phyloP scores from a whole-genome alignment of 1,140 invertebrate species.

The Calephelis nemesis region DNA sequence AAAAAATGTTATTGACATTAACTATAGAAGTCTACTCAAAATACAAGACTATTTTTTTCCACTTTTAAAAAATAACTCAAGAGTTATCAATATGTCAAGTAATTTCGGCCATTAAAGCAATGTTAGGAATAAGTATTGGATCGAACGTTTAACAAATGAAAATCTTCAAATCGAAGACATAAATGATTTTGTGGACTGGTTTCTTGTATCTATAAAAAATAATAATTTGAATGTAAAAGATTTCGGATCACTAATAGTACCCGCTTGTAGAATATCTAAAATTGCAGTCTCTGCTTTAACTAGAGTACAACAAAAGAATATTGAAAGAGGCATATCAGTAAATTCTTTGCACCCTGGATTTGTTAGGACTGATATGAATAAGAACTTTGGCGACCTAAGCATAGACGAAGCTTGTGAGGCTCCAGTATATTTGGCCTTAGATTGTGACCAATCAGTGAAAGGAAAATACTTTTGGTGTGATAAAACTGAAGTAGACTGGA shows the following conservation, averaged over 20 bases:
- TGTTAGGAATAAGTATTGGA: constrained; percentile 32
- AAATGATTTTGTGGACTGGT: constrained; percentile 32
- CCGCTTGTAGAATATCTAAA: constrained; percentile 33
- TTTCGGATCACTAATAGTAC: constrained; percentile 21
- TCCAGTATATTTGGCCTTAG: too few relatives aligned
- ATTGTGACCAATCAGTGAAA: too few relatives aligned
- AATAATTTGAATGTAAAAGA: constrained; percentile 26
- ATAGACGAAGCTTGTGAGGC: too few relatives aligned
- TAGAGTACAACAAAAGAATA: constrained; percentile 30
- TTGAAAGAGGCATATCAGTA: constrained; percentile 28
- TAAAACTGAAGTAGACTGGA: too few relatives aligned
- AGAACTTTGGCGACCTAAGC: too few relatives aligned
- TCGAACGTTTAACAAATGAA: constrained; percentile 28
- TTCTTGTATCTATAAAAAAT: constrained; percentile 30
- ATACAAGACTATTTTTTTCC: constrained; percentile 29
- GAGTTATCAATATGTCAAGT: constrained; percentile 21
- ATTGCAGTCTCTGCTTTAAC: constrained; percentile 32
- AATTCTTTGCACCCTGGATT: constrained; percentile 33
- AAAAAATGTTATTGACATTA: constrained; percentile 29
- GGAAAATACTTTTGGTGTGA: too few relatives aligned
- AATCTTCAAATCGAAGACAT: constrained; percentile 27
- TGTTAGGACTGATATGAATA: constrained; percentile 25
- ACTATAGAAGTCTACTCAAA: constrained; percentile 33
- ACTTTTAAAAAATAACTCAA: constrained; percentile 28
- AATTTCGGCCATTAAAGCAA: constrained; percentile 33